phyloP scores from a whole-genome alignment of 2,888 invertebrate genomes.

The Ypsolopha sequella region DNA sequence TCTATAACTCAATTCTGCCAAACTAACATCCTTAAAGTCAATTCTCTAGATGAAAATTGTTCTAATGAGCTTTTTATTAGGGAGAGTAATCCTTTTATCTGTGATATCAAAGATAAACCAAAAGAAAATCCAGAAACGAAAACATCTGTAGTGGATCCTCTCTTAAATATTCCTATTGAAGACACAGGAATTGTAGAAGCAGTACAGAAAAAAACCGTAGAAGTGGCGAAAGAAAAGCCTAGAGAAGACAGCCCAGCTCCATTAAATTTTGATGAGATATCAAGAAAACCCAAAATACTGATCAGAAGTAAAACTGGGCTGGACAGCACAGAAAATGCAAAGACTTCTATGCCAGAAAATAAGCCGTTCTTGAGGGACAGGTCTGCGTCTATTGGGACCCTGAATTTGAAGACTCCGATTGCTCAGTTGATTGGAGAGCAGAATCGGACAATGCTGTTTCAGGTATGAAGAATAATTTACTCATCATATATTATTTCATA shows the following conservation, averaged over 20 bases:
- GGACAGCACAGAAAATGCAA: constrained; percentile 14
- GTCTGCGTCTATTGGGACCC: constrained; percentile 73
- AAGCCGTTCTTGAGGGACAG: constrained; percentile 65
- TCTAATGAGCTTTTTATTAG: neutral
- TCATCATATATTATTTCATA: neutral
- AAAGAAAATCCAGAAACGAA: constrained; percentile 9
- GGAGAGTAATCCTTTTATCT: neutral
- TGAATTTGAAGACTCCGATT: constrained; percentile 57
- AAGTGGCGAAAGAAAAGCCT: neutral
- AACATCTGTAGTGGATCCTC: constrained; percentile 8
- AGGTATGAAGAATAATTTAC: too few relatives aligned
- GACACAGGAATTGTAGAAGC: neutral
- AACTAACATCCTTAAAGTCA: constrained; percentile 6
- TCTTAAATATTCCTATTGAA: constrained; percentile 1
- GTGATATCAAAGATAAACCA: constrained; percentile 11
- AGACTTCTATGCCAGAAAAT: constrained; percentile 37
- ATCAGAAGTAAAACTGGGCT: constrained; percentile 11
- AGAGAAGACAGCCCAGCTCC: constrained; percentile 7
- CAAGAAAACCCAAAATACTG: constrained; percentile 18
- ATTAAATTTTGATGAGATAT: constrained; percentile 40
- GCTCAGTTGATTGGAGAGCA: constrained; percentile 73
- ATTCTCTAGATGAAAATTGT: neutral
- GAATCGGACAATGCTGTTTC: constrained; percentile 94
- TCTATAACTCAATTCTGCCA: constrained; percentile 32
- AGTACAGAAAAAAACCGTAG: neutral